Evolutionary conservation across 2,888 invertebrate genomes (phyloP), one percentile per base, ranked within the genome.

Genomic region (Dryadula phaetusa): DNA sequence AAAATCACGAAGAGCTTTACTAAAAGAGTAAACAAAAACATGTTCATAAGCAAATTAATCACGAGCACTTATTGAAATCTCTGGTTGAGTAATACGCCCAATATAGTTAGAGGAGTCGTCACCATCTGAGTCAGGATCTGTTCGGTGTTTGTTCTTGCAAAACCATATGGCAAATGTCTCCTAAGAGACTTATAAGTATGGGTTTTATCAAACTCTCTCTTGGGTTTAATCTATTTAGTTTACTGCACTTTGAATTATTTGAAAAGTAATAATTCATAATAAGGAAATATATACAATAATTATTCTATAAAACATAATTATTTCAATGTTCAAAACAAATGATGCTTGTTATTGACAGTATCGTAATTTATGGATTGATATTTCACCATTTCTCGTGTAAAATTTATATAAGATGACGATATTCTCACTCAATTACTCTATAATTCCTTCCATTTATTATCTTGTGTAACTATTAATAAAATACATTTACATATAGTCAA

Each of bases 31-130:
- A 65, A 65, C 34, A 67, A 60, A 63, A 46, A 69, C 60, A 40
- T 63, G 47, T 28, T 58, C 40, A 63, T 54, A 63, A 61, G 60
- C 49, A 54, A 63, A 63, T 68, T 66, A 66, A 66, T 64, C 69
- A 60, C 53, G 44, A 18, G 40, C 54, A 60, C 58, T 60, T 54
- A 56, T 65, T 66, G 62, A 63, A 69, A 62, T 56, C 58, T 64
- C 14, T 46, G 63, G 80, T 88, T 90, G 90, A 90, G 89, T 85
- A 89, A 89, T 80, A 76, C 40, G 81, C 84, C 82, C 78, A 81
- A 87, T 90, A 83, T 88, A 89, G 87, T 77, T 56, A 77, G 75
- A 77, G 76, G 74, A 67, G 70, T 76, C 76, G 80, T 83, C 82
- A 83, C 79, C 75, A 69, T 74, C 72, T 87, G 86, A 88, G 74